Conservation (phyloP, 2,888 invertebrate genomes). For the Napeogenes sylphis region DNA sequence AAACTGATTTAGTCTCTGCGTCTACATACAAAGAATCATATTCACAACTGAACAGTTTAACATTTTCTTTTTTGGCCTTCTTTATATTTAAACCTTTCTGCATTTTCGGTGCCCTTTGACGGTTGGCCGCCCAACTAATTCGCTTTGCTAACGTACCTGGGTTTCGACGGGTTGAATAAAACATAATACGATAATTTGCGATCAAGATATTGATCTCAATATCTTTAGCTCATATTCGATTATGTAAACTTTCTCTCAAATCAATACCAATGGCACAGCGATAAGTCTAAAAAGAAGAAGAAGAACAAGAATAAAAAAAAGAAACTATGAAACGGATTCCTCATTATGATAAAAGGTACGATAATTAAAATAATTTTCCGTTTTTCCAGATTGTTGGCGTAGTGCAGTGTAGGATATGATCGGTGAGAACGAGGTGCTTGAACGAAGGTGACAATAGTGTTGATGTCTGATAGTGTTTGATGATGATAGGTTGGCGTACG, state of each 20-base stretch:
- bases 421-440: conserved; percentile 43
- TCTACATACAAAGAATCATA: not conserved
- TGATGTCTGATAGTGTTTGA: conserved; percentile 56
- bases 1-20: conserved; percentile 16
- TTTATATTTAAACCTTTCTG: conserved; percentile 19
- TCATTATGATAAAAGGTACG: not conserved
- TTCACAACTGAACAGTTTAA: conserved; percentile 2
- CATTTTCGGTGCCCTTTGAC: conserved; percentile 22
- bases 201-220: conserved; percentile 12
- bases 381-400: conserved; percentile 23
- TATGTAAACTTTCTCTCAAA: not conserved
- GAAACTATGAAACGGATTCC: not conserved
- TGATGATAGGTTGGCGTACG: conserved; percentile 63
- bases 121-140: conserved; percentile 26
- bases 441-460: conserved; percentile 66
- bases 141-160: conserved; percentile 20
- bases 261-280: too few species aligned
- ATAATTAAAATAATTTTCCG: not conserved
- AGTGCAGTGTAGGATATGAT: conserved; percentile 57
- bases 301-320: too few species aligned
- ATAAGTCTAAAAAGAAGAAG: too few species aligned
- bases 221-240: not conserved
- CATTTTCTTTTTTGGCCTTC: conserved; percentile 16
- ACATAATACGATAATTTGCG: conserved; percentile 15
- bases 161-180: conserved; percentile 8